Evolutionary conservation across 2,888 invertebrate species (phyloP).

Genomic region (Stenolophus ochropezus): DNA sequence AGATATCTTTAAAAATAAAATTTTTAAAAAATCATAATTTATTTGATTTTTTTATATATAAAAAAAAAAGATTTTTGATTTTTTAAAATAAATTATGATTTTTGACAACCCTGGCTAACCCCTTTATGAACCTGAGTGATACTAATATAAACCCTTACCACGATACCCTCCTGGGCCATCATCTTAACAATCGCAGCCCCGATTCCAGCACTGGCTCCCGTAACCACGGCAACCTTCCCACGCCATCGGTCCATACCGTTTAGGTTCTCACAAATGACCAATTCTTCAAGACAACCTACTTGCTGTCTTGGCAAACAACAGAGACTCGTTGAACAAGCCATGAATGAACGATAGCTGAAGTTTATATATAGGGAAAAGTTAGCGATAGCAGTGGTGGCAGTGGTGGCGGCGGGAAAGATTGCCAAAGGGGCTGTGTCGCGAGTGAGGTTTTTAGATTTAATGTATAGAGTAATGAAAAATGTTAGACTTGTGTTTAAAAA

Average conservation of each 20-base stretch:
- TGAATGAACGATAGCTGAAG: not conserved
- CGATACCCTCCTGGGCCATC: slow-evolving; percentile 73
- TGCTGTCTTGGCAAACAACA: not conserved
- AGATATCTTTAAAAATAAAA: too few relatives aligned
- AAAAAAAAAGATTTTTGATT: too few relatives aligned
- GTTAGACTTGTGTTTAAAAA: too few relatives aligned
- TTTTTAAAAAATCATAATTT: too few relatives aligned
- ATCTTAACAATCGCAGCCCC: slow-evolving; percentile 68
- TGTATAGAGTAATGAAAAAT: too few relatives aligned
- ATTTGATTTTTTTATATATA: too few relatives aligned
- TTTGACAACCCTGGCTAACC: too few relatives aligned
- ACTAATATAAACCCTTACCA: too few relatives aligned
- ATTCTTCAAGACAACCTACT: not conserved
- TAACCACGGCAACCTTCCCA: slow-evolving; percentile 76
- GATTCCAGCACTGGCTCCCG: slow-evolving; percentile 39
- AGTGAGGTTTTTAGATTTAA: too few relatives aligned
- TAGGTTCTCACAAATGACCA: not conserved
- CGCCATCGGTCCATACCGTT: slow-evolving; percentile 76
- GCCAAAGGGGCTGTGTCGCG: not conserved
- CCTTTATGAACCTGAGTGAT: too few relatives aligned
- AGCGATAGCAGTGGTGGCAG: not conserved
- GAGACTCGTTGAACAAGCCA: not conserved
- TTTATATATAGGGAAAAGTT: not conserved
- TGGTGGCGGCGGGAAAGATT: not conserved
- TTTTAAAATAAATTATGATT: too few relatives aligned